A percentile compares a stretch with the other conserved stretches of the same genome.
Evolutionary conservation across 1,140 invertebrate genomes (phyloP).

Genomic region (Nasonia giraulti): DNA sequence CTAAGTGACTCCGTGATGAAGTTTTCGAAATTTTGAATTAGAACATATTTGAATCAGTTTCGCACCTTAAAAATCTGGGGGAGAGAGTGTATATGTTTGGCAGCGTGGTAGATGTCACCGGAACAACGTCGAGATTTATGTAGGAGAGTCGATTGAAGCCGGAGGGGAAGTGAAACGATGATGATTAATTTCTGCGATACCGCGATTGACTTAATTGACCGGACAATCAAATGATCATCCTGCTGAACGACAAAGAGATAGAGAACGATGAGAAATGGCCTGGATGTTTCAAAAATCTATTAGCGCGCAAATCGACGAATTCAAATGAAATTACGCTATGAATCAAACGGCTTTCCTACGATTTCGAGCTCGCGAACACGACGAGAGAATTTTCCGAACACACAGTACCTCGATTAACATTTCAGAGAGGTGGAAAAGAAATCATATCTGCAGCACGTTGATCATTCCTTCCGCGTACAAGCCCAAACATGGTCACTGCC

Average conservation of each 20-base stretch:
- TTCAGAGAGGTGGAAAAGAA: not conserved
- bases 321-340: not conserved
- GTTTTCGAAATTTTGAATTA: not conserved
- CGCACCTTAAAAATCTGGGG: no score
- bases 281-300: no score
- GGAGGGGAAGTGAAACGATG: not conserved
- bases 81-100: no score
- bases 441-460: not conserved
- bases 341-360: not conserved
- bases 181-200: constrained; percentile 29
- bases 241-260: not conserved
- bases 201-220: constrained; percentile 29
- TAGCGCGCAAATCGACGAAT: not conserved
- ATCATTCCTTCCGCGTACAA: not conserved
- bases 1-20: not conserved
- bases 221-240: not conserved
- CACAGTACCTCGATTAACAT: not conserved
- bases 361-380: not conserved
- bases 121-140: constrained; percentile 31
- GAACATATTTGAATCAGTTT: no score
- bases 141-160: not conserved
- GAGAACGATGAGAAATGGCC: not conserved
- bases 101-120: not conserved
- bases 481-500: not conserved
- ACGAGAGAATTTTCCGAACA: not conserved